Base-by-base conservation (phyloP, 2,888 invertebrate genomes). In the Pyralis farinalis region DNA sequence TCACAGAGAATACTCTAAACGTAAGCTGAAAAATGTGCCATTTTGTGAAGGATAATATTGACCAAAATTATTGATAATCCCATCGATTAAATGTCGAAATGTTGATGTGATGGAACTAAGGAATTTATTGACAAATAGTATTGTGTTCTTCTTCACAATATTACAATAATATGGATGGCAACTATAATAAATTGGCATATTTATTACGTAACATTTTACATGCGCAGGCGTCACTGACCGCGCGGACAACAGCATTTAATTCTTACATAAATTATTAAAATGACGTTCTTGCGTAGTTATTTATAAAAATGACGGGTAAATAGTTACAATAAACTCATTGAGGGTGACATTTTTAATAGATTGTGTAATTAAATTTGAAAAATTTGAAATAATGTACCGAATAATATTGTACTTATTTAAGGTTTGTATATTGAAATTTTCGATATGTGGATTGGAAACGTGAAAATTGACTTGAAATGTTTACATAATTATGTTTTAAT, bases 21-120 rank as follows among this genome's bases (percentile, higher is more conserved):
- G 35, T 28, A 38, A 38, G 27, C 25, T 30, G 9, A 35, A 22
- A 27, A 40, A 21, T 44, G 51, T 51, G 47, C 47, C 51, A 47
- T 51, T 42, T 10, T 40, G 22, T 28, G 29, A 35, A 35, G 28
- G 25, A 30, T 35, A n/a, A 32, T 29, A 32, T 41, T 35, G 10
- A 20, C 27, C 16, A 25, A 34, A 12, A 34, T 10, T 28, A 22
- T 36, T 21, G 29, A 22, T 10, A 33, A 33, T 37, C 36, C 36
- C 41, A 42, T 37, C 22, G 29, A 30, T 25, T 25, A 4, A 25
- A 25, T 25, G 7, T 8, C 7, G 25, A 2, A 25, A 8, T 7
- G 3, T 7, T 25, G 25, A 25, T n/a, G 1, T 16, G 4, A 3
- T 16, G 16, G 16, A 16, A 4, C 16, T 16, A 16, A 3, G 16